A percentile compares a stretch with the other conserved stretches of the same genome.
Evolutionary conservation across 2,888 invertebrate species (phyloP).

Genomic region (Psococerastis gibbosa): DNA sequence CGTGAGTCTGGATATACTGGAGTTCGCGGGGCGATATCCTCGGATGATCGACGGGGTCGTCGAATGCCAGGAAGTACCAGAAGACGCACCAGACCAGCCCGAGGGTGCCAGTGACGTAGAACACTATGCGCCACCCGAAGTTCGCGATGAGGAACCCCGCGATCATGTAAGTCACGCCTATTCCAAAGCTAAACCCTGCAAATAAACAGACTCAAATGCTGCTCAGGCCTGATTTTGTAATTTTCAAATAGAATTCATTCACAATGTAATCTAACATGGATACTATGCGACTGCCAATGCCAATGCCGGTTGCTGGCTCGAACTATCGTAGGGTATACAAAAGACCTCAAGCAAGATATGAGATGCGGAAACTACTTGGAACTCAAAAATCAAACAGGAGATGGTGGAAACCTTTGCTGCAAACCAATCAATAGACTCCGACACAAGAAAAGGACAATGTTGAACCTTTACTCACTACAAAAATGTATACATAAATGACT

Average conservation of each 20-base stretch:
- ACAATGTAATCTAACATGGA: neutral
- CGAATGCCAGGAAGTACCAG: conserved; percentile 49
- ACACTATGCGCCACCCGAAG: conserved; percentile 46
- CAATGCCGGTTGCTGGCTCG: no score
- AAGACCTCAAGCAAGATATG: no score
- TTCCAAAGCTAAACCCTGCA: conserved; percentile 51
- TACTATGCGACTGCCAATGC: no score
- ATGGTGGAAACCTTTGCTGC: no score
- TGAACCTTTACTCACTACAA: no score
- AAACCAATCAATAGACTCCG: no score
- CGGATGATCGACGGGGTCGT: conserved; percentile 46
- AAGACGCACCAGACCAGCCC: conserved; percentile 43
- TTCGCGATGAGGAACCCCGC: conserved; percentile 48
- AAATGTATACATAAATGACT: no score
- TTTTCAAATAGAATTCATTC: neutral
- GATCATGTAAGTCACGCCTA: conserved; percentile 48
- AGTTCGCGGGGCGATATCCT: conserved; percentile 43
- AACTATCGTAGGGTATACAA: no score
- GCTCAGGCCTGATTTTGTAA: neutral
- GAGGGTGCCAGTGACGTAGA: conserved; percentile 47
- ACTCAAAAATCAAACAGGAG: no score
- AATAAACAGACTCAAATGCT: conserved; percentile 3
- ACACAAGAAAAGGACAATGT: no score
- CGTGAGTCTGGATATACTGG: conserved; percentile 42
- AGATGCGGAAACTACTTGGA: no score